phyloP scores from a whole-genome alignment of 2,888 invertebrate species.

The Hirudinaria manillensis region DNA sequence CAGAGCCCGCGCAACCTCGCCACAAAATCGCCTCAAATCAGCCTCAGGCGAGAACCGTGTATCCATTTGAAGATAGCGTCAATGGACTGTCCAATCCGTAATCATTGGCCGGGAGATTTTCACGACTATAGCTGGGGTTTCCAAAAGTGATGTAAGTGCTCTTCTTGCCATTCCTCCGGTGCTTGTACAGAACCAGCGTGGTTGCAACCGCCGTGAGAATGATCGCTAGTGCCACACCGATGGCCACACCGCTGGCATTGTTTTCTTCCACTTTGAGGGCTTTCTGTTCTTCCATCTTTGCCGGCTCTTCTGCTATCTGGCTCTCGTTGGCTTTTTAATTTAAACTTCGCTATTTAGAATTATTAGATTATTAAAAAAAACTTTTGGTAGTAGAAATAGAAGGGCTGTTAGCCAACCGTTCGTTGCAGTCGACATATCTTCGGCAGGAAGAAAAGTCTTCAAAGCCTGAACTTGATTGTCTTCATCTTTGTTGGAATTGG shows the following conservation, averaged over 20 bases:
- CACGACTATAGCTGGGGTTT: conserved; percentile 38
- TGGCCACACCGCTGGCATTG: conserved; percentile 33
- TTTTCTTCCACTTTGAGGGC: not conserved
- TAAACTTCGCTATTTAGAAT: too few species aligned
- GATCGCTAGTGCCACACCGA: conserved; percentile 35
- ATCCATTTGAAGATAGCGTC: conserved; percentile 38
- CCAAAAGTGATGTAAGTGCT: conserved; percentile 39
- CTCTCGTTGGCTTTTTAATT: not conserved
- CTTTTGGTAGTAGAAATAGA: too few species aligned
- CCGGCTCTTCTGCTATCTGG: not conserved
- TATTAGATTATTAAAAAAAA: not conserved
- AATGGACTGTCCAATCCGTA: conserved; percentile 39
- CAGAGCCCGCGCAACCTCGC: not conserved
- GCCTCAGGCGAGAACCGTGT: conserved; percentile 38
- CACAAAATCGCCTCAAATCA: not conserved
- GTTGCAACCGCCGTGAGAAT: conserved; percentile 30
- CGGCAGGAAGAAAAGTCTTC: too few species aligned
- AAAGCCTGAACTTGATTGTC: too few species aligned
- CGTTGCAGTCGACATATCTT: too few species aligned
- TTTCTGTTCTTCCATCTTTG: not conserved
- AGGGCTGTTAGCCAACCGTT: too few species aligned
- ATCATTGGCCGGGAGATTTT: conserved; percentile 39
- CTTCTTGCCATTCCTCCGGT: conserved; percentile 33
- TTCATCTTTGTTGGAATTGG: too few species aligned
- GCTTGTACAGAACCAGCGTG: conserved; percentile 32